Evolutionary conservation across 2,888 invertebrate genomes (phyloP), one percentile per base, ranked within the genome.

Genomic region (Glaucopsyche alexis): DNA sequence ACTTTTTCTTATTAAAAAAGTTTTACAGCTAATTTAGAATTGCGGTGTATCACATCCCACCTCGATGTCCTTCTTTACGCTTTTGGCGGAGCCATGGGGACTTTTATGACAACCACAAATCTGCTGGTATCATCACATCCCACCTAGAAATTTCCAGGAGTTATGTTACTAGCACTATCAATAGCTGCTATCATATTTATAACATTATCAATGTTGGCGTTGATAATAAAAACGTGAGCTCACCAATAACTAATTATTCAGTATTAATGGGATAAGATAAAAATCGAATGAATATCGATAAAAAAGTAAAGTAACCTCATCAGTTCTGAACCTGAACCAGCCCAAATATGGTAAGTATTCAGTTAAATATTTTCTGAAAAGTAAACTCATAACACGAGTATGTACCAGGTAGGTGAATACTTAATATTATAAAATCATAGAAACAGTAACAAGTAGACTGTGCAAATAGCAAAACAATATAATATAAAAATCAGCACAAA

Each of bases 321-420:
- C 75, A 77, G 72, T 77, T 72, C 73, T 73, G 80, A 77, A 19
- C 49, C 75, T 75, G 76, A 79, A 81, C 84, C 84, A 83, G 85
- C 85, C 80, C 74, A 77, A 85, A 77, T 76, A 90, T 90, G 90
- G 90, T 90, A 84, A 84, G 90, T 82, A 70, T 72, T 52, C 19
- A 69, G 14, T 65, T 64, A 71, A 47, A 50, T 69, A 64, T 71
- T 69, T 40, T 40, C 42, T 42, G n/a, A 65, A 65, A 65, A 65
- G 38, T 47, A n/a, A 69, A 16, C n/a, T 13, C 7, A 42, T 60
- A 14, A 16, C 29, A 45, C 14, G 52, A 3, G 45, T 29, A 7
- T 40, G 16, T 19, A 45, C 6, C 8, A 16, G 29, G 8, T 60
- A 13, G 1, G 2, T 45, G 16, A 42, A 66, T 45, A 16, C 16